Base-by-base conservation (phyloP, 2,888 invertebrate genomes). In the Cheilosia vernalis region DNA sequence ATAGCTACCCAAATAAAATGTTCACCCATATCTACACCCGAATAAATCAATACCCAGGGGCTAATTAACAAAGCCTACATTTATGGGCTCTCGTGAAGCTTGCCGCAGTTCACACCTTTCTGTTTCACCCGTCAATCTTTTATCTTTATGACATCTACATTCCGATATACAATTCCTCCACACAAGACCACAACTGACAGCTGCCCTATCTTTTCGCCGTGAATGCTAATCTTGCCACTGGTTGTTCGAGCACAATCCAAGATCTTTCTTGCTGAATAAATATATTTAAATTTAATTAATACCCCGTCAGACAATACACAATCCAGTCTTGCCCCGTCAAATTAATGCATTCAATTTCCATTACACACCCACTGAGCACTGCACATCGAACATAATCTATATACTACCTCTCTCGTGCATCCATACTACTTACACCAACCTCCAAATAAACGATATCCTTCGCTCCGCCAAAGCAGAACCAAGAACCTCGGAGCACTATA, bases 291-390 rank as follows among this genome's bases (percentile, higher is more conserved):
- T 80, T 85, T 85, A 85, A 85, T 85, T 85, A 85, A 76, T 76
- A 77, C 76, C 61, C 67, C 76, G 67, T 69, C 80, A 66, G 74
- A 74, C 49, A 80, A 74, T 73, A 74, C 49, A 70, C 30, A 74
- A 84, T 69, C 76, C 76, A 85, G 72, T 69, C 79, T 70, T 72
- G 76, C 44, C 70, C 60, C 67, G 81, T 85, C 85, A 85, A 81
- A 85, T 85, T 85, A 85, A 85, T 85, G 85, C 85, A 81, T 85
- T 81, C 85, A 85, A 76, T 81, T 80, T 85, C 85, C 85, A 85
- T 77, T 81, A 85, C 85, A 85, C 85, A 85, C 85, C 85, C 85
- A 85, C 85, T 77, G 85, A 72, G 76, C 76, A 74, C 58, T 66
- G 64, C 58, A 56, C 60, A 47, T 10, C 33, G 83, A 53, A 55